Evolutionary conservation across 2,797 vertebrate species (phyloP).

Genomic region (Intellagama lesueurii): DNA sequence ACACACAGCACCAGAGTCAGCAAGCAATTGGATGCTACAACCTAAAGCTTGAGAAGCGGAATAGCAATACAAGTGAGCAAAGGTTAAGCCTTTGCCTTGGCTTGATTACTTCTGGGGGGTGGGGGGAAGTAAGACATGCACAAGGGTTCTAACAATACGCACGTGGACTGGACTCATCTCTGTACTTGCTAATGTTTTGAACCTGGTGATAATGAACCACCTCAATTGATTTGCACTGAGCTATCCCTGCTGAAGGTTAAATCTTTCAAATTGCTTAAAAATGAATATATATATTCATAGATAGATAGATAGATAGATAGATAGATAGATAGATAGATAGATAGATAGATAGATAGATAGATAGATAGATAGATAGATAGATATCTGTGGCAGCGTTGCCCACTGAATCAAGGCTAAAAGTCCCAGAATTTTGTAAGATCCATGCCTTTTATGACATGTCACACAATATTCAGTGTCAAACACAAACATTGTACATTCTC

Average conservation of each 20-base stretch:
- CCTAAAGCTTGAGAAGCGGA: constrained; percentile 49
- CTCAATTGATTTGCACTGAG: background rate
- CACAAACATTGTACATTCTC: background rate
- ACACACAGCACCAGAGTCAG: constrained; percentile 50
- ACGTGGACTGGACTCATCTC: background rate
- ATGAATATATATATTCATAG: background rate
- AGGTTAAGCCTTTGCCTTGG: constrained; percentile 31
- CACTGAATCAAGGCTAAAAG: constrained; percentile 1
- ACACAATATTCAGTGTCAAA: background rate
- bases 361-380: too few species aligned
- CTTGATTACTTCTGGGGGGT: constrained; percentile 7
- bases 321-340: too few species aligned
- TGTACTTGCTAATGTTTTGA: constrained; percentile 14
- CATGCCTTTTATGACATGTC: background rate
- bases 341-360: too few species aligned
- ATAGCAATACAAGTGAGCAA: constrained; percentile 36
- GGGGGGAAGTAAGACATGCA: constrained; percentile 24
- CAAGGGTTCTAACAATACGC: background rate
- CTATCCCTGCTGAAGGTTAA: background rate
- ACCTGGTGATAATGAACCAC: constrained; percentile 8
- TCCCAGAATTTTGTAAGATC: background rate
- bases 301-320: background rate
- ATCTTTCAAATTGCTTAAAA: background rate
- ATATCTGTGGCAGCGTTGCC: background rate
- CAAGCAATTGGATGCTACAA: constrained; percentile 57